These are phyloP conservation scores for Melospiza georgiana DNA, from an alignment of 2,113 vertebrate species.

Conservation along the genomic window DNA sequence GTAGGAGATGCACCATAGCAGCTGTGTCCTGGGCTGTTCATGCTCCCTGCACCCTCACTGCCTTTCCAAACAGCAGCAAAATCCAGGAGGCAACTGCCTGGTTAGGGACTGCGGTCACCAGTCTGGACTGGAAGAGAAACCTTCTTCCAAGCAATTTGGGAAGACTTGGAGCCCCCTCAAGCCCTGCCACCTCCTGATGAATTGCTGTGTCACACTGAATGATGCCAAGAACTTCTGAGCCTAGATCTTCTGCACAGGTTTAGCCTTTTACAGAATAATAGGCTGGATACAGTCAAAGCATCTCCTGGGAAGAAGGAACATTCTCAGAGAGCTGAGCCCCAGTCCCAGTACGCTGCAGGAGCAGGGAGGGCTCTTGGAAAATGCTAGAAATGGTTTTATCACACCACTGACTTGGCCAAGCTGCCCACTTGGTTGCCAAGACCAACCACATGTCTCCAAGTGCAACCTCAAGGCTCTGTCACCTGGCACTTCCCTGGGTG, in stretches of 20 bases:
- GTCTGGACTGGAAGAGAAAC: not conserved
- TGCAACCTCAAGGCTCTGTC: not conserved
- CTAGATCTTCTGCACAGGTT: not conserved
- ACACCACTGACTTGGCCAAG: not conserved
- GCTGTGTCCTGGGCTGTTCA: not conserved
- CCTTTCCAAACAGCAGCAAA: not conserved
- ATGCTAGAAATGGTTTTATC: not conserved
- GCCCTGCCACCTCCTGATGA: not conserved
- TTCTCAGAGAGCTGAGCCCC: not conserved
- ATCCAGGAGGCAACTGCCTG: rapidly evolving
- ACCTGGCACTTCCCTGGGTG: not conserved
- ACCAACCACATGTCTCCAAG: not conserved
- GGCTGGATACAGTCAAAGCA: not conserved
- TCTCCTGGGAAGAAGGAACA: not conserved
- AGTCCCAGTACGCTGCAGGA: not conserved
- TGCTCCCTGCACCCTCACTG: rapidly evolving
- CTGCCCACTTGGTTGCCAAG: not conserved
- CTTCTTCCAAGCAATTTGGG: not conserved
- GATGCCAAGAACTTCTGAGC: not conserved
- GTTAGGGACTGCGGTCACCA: not conserved
- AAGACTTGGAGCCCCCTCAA: not conserved
- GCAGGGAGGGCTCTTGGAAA: not conserved
- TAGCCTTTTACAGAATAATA: not conserved
- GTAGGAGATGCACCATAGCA: not conserved
- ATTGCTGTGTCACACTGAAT: not conserved